phyloP scores from a whole-genome alignment of 2,797 vertebrate species.

The Megalops cyprinoides region DNA sequence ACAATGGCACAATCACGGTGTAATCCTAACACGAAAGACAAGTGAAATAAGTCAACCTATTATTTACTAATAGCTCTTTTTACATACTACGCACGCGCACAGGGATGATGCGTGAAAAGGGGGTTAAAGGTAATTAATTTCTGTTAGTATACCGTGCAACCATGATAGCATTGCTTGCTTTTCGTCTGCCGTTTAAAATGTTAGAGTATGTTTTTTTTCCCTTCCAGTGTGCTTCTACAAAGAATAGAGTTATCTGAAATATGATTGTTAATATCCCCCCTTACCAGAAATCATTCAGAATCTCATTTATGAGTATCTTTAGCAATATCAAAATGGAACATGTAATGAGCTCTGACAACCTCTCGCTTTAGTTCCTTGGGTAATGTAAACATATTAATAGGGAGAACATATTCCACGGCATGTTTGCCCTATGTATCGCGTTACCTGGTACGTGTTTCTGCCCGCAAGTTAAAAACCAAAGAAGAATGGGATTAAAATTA shows the following conservation, averaged over 20 bases:
- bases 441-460: slow-evolving; percentile 18
- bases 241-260: no score
- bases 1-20: no score
- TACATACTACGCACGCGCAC: neutral
- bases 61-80: neutral
- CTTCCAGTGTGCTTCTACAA: no score
- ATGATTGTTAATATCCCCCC: no score
- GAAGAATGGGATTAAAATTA: slow-evolving; percentile 20
- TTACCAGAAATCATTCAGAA: neutral
- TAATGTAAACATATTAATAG: slow-evolving; percentile 27
- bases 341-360: slow-evolving; percentile 7
- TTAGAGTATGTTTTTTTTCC: no score
- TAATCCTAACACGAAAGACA: no score
- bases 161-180: neutral
- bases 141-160: neutral
- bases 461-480: slow-evolving; percentile 27
- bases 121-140: neutral
- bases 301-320: slow-evolving; percentile 10
- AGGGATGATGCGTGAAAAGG: neutral
- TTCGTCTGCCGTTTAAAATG: neutral
- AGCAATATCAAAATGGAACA: slow-evolving; percentile 21
- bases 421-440: slow-evolving; percentile 24
- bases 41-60: no score
- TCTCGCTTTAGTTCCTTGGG: neutral
- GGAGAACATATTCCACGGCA: slow-evolving; percentile 4